These are phyloP conservation scores for Sesamia inferens DNA, from an alignment of 2,888 invertebrate genomes.

Conservation along the genomic window DNA sequence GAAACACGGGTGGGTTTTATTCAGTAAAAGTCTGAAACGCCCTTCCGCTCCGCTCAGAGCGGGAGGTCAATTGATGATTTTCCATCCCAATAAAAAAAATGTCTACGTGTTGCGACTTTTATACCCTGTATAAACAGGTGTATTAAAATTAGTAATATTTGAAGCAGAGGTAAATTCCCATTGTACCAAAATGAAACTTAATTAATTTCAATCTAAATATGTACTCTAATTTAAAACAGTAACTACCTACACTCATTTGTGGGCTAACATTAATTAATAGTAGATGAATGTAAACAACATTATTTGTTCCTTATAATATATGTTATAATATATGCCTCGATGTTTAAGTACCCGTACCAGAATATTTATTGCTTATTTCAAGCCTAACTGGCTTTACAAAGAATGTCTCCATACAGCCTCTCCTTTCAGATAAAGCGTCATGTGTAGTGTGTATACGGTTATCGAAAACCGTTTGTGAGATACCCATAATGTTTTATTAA, in stretches of 20 bases:
- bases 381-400: constrained; percentile 45
- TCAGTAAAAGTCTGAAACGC: too few relatives aligned
- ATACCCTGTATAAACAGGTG: background rate
- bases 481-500: constrained; percentile 89
- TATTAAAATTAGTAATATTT: background rate
- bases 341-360: constrained; percentile 19
- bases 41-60: too few relatives aligned
- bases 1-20: too few relatives aligned
- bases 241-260: constrained; percentile 42
- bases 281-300: constrained; percentile 25
- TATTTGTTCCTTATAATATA: constrained; percentile 29
- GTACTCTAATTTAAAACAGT: constrained; percentile 41
- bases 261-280: constrained; percentile 36
- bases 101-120: background rate
- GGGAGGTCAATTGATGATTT: too few relatives aligned
- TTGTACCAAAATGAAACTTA: constrained; percentile 23
- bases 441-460: constrained; percentile 73
- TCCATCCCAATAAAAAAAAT: too few relatives aligned
- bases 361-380: constrained; percentile 55
- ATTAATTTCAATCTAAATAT: constrained; percentile 44
- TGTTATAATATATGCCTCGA: constrained; percentile 6
- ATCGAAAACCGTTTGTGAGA: constrained; percentile 84
- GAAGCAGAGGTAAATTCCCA: constrained; percentile 2
- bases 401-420: constrained; percentile 34
- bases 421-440: constrained; percentile 60